phyloP scores from a whole-genome alignment of 2,888 invertebrate species.

The Listrodromus nycthemerus region DNA sequence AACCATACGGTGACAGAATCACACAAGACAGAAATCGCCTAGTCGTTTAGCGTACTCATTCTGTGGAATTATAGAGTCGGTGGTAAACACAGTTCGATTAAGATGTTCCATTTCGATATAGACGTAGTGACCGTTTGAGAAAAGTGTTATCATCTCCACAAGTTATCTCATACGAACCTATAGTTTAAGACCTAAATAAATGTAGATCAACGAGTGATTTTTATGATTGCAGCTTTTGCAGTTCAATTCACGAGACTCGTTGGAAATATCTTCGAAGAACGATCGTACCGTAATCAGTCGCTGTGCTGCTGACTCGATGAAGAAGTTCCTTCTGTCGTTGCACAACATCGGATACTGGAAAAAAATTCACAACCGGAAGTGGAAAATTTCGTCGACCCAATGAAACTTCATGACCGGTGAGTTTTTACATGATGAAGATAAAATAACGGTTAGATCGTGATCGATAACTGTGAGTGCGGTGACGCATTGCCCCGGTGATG shows the following conservation, averaged over 20 bases:
- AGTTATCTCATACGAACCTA: neutral
- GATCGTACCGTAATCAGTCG: slow-evolving; percentile 74
- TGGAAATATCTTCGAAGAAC: neutral
- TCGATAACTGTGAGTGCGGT: slow-evolving; percentile 19
- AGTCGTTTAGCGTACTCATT: too few relatives aligned
- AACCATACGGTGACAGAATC: too few relatives aligned
- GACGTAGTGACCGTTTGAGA: too few relatives aligned
- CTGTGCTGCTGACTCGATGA: slow-evolving; percentile 76
- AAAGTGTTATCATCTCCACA: neutral
- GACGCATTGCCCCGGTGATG: slow-evolving; percentile 15
- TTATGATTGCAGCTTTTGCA: neutral
- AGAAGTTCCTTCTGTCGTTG: slow-evolving; percentile 75
- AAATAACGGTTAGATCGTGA: slow-evolving; percentile 2
- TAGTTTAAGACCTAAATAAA: neutral
- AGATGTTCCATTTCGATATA: too few relatives aligned
- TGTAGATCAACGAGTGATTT: neutral
- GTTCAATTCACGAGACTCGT: neutral
- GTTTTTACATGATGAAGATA: neutral
- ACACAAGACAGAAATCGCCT: too few relatives aligned
- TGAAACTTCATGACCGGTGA: slow-evolving; percentile 25
- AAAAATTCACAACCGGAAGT: slow-evolving; percentile 66
- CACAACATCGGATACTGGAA: slow-evolving; percentile 76
- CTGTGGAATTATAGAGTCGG: too few relatives aligned
- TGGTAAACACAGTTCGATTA: too few relatives aligned
- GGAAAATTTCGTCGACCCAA: slow-evolving; percentile 5